These are phyloP conservation scores for Caenorhabditis latens DNA, from an alignment of 1,140 invertebrate genomes.

Conservation along the genomic window DNA sequence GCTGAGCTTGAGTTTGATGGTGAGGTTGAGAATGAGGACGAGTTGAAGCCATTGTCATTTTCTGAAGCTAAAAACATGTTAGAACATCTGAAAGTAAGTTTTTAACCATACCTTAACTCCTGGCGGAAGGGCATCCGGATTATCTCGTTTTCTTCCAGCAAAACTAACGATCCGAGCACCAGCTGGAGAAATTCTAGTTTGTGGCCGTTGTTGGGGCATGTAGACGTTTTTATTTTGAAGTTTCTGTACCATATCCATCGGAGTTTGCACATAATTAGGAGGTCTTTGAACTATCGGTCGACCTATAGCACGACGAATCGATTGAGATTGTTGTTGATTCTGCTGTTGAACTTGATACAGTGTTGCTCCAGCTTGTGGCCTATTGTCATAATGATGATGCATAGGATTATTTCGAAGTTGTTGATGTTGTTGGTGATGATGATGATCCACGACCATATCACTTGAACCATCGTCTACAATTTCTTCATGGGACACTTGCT, in stretches of 20 bases:
- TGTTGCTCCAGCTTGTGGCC: neutral
- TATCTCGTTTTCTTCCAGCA: conserved; percentile 38
- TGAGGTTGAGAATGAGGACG: neutral
- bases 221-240: conserved; percentile 39
- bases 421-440: conserved; percentile 1
- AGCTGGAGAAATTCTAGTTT: conserved; percentile 40
- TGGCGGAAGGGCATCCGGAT: conserved; percentile 7
- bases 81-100: neutral
- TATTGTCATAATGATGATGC: conserved; percentile 35
- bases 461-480: conserved; percentile 24
- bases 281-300: neutral
- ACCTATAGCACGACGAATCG: neutral
- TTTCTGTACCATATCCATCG: conserved; percentile 46
- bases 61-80: neutral
- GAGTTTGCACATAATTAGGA: neutral
- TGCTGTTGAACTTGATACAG: conserved; percentile 23
- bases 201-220: conserved; percentile 17
- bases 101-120: conserved; percentile 15
- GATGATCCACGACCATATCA: conserved; percentile 39
- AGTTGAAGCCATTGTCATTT: conserved; percentile 14
- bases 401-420: neutral
- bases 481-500: conserved; percentile 37
- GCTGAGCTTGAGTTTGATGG: neutral
- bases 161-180: conserved; percentile 37
- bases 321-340: neutral